Base-by-base conservation (phyloP, 2,888 invertebrate genomes). In the Ellobium chinense region DNA sequence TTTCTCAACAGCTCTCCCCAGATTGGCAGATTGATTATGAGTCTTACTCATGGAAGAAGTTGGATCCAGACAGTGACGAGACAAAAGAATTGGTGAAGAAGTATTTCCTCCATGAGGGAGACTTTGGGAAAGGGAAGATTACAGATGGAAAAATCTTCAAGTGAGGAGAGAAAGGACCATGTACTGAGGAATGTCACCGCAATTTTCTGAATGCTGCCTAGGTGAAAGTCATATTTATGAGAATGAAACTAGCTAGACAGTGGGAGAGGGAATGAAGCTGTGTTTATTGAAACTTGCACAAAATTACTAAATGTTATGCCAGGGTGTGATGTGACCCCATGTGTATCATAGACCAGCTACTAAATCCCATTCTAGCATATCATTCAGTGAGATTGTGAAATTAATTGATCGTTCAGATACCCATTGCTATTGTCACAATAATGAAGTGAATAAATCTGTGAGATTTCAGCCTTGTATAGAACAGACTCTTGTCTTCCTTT, bases 131-230 rank as follows among this genome's bases (percentile, higher is more conserved):
- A 82, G 96, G 98, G 92, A 95, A 96, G 92, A 98, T 99, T 95
- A 98, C 98, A 94, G 98, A 99, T 95, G 99, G 99, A 94, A 99
- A 99, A 95, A 97, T 99, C 94, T 99, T 99, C 95, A 99, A 99
- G 95, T 99, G 95, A 85, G 70, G 24, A 21, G 34, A 46, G 18
- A 46, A 18, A 46, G 18, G 46, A n/a, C n/a, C n/a, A n/a, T n/a
- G n/a, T n/a, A 12, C 7, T 65, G 12, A 12, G 46, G 9, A 7
- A 46, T 46, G 46, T 46, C 18, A 46, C 46, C 18, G 46, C 18
- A 46, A 18, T 46, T 46, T 46, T 7, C 18, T 7, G 46, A 46
- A 12, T 46, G 18, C 18, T 12, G 46, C 46, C 7, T 46, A n/a
- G n/a, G n/a, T 46, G 46, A 46, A 46, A 12, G 46, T 46, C 46